phyloP scores from a whole-genome alignment of 37 sponge, comb jelly and placozoan genomes.

The Beroe ovata region DNA sequence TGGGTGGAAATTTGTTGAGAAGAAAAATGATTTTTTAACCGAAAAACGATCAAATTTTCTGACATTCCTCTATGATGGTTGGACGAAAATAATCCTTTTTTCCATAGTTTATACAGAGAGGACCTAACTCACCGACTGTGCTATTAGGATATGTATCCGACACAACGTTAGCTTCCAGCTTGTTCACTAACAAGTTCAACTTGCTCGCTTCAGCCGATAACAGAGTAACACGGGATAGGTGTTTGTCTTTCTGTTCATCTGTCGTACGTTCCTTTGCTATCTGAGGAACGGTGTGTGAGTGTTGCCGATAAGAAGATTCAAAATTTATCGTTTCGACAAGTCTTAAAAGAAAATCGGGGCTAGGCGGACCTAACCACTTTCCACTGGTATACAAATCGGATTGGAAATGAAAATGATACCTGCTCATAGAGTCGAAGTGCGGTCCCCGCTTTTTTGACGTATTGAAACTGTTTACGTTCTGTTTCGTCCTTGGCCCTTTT shows the following conservation, averaged over 20 bases:
- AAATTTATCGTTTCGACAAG: too few relatives aligned
- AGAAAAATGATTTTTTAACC: too few relatives aligned
- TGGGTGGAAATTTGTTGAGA: too few relatives aligned
- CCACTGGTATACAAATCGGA: too few relatives aligned
- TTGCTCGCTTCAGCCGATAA: background rate
- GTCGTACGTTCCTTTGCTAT: slow-evolving; percentile 23
- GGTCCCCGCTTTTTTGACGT: slow-evolving; percentile 8
- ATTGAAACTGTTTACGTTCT: slow-evolving; percentile 1
- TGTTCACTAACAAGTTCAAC: background rate
- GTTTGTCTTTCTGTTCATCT: slow-evolving; percentile 23
- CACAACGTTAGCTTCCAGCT: slow-evolving; percentile 35
- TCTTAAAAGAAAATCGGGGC: too few relatives aligned
- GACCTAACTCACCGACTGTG: background rate
- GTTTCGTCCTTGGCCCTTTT: background rate
- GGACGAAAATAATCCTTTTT: too few relatives aligned
- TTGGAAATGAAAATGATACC: too few relatives aligned
- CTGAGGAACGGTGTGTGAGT: background rate
- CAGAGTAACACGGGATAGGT: background rate
- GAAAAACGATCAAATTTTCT: too few relatives aligned
- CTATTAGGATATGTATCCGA: slow-evolving; percentile 19
- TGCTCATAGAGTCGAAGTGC: slow-evolving; percentile 5
- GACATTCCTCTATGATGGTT: too few relatives aligned
- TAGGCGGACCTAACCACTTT: too few relatives aligned
- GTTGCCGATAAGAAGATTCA: background rate
- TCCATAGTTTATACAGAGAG: too few relatives aligned